Evolutionary conservation across 64 coral and sea anemone species (phyloP), one percentile per base, ranked within the genome.

Genomic region (Trachythela sp.): DNA sequence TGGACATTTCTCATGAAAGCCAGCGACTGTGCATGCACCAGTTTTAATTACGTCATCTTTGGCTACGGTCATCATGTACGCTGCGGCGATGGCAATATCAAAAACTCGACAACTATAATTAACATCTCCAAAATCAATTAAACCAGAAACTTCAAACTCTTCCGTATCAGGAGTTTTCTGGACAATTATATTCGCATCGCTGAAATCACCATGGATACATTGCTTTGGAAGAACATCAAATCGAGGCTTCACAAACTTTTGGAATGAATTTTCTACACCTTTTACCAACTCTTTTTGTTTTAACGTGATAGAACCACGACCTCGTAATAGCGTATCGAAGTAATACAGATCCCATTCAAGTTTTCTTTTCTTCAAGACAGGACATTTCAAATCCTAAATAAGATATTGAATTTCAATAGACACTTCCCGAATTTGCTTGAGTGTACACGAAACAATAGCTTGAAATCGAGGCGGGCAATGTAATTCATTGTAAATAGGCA

Each of bases 111-210:
- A 80, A 37, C 33, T 37, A 22, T 80, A 39, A 80, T 80, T 80
- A 7, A 80, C 75, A 80, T 80, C 75, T 37, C 75, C 75, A 80
- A 80, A 80, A 80, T 80, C 75, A 37, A 80, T 80, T 8, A 80
- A 20, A 80, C 75, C 75, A 80, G 15, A 37, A 39, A 80, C 37
- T 39, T 80, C 33, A 0, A 36, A 34, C 30, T 80, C 13, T 6
- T 39, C 34, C 8, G 33, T 37, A 5, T 15, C 31, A 80, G 75
- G 15, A 15, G 30, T 6, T 4, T 80, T 22, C 2, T 38, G 30
- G 30, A 80, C 9, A 35, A 80, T 80, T 39, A 80, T 15, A 80
- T 80, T 80, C 13, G 0, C 75, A 2, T 38, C 75, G 35, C 35
- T 80, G 15, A 80, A 18, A 80, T 80, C 75, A 37, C 75, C 75